These are phyloP conservation scores for Celastrina argiolus DNA, from an alignment of 2,888 invertebrate species.

Conservation along the genomic window DNA sequence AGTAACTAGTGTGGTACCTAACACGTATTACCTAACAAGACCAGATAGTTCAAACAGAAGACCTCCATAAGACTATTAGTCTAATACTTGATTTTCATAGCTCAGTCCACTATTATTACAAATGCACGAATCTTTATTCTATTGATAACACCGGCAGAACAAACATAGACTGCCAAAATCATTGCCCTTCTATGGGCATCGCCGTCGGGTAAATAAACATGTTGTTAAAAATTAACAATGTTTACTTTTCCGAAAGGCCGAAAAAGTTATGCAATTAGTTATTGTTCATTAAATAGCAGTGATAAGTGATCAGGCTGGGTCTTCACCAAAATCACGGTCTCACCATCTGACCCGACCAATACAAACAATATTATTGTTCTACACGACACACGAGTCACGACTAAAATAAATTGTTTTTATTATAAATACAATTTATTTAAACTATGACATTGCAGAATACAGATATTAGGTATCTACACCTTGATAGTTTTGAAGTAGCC, in stretches of 20 bases:
- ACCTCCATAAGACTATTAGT: too few relatives aligned
- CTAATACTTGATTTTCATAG: too few relatives aligned
- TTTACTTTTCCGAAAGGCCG: neutral
- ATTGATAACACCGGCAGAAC: too few relatives aligned
- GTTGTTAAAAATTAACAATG: neutral
- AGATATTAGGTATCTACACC: too few relatives aligned
- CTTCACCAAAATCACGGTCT: constrained; percentile 6
- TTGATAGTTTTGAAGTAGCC: too few relatives aligned
- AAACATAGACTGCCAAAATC: too few relatives aligned
- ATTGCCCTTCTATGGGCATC: too few relatives aligned
- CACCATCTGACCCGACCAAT: neutral
- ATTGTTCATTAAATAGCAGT: neutral
- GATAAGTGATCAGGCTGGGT: neutral
- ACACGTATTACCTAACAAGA: too few relatives aligned
- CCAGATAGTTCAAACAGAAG: too few relatives aligned
- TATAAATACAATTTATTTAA: neutral
- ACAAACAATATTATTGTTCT: neutral
- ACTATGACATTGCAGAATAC: neutral
- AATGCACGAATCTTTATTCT: too few relatives aligned
- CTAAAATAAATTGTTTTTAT: neutral
- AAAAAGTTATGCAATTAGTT: neutral
- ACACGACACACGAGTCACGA: neutral
- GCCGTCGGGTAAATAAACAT: too few relatives aligned
- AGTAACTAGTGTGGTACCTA: neutral
- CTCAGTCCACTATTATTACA: too few relatives aligned